phyloP scores from a whole-genome alignment of 1,140 invertebrate genomes.

The Pteromalus puparum region DNA sequence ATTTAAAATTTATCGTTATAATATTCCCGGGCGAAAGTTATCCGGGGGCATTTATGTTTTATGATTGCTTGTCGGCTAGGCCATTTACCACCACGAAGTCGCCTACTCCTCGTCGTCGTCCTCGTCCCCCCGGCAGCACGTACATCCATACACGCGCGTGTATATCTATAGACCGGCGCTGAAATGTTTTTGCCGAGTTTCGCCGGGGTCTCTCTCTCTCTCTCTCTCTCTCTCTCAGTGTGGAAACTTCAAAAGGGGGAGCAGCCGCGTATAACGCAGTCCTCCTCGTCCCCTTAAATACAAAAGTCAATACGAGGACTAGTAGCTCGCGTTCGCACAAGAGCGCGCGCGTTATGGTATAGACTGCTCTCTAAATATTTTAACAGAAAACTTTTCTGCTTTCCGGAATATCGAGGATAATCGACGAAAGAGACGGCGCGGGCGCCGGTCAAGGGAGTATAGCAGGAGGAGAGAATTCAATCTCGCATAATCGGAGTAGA shows the following conservation, averaged over 20 bases:
- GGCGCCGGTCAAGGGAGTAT: background rate
- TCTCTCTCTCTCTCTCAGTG: too few relatives aligned
- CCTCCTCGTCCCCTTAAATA: background rate
- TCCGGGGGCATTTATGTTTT: background rate
- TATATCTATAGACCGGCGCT: too few relatives aligned
- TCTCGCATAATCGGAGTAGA: background rate
- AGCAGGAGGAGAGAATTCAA: too few relatives aligned
- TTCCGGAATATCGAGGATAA: background rate
- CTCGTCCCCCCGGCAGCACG: background rate
- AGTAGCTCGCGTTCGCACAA: background rate
- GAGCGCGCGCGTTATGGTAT: background rate
- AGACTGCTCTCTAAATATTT: constrained; percentile 4
- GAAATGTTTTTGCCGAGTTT: constrained; percentile 4
- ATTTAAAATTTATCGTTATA: constrained; percentile 6
- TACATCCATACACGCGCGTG: background rate
- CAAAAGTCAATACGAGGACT: background rate
- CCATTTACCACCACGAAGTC: background rate
- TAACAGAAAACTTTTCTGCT: background rate
- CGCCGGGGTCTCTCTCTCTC: too few relatives aligned
- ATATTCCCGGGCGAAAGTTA: background rate
- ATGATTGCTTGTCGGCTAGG: background rate
- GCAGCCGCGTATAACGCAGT: background rate
- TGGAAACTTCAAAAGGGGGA: constrained; percentile 3
- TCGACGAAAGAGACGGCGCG: background rate
- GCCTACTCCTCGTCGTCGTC: too few relatives aligned